Evolutionary conservation across 1,140 invertebrate genomes (phyloP).

Genomic region (Hypsibius dujardini): DNA sequence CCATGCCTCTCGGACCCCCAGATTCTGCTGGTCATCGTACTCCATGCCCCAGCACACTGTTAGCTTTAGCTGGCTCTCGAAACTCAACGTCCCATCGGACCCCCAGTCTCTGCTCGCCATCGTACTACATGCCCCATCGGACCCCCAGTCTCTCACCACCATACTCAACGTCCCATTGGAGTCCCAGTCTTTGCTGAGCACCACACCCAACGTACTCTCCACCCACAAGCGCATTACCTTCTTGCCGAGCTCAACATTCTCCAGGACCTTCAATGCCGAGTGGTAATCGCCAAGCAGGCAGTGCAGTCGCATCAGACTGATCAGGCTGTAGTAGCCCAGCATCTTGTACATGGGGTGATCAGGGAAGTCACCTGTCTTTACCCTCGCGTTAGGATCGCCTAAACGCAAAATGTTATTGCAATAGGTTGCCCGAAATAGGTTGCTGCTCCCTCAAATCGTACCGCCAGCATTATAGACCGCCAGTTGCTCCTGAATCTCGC

Average conservation of each 20-base stretch:
- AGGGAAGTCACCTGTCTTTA: conserved; percentile 89
- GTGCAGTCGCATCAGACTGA: conserved; percentile 81
- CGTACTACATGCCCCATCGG: too few species aligned
- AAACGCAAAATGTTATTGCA: conserved; percentile 16
- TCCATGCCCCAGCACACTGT: too few species aligned
- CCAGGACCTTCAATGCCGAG: conserved; percentile 89
- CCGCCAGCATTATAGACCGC: conserved; percentile 49
- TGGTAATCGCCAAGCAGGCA: conserved; percentile 95
- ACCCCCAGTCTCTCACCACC: too few species aligned
- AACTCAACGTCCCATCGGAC: too few species aligned
- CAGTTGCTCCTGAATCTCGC: conserved; percentile 90
- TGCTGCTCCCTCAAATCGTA: conserved; percentile 23
- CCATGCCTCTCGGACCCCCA: too few species aligned
- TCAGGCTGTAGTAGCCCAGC: conserved; percentile 93
- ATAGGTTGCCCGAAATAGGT: not conserved
- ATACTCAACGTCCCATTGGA: too few species aligned
- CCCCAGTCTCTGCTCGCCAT: too few species aligned
- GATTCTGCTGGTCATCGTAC: too few species aligned
- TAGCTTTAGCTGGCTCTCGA: too few species aligned
- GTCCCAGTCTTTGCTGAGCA: too few species aligned
- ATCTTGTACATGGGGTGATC: conserved; percentile 92
- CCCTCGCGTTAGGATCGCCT: conserved; percentile 39
- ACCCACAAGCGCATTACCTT: conserved; percentile 41
- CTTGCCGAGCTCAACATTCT: conserved; percentile 90
- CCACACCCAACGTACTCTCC: too few species aligned